These are phyloP conservation scores for Drosophila prosaltans DNA, from an alignment of 1,140 invertebrate genomes.

Conservation along the genomic window DNA sequence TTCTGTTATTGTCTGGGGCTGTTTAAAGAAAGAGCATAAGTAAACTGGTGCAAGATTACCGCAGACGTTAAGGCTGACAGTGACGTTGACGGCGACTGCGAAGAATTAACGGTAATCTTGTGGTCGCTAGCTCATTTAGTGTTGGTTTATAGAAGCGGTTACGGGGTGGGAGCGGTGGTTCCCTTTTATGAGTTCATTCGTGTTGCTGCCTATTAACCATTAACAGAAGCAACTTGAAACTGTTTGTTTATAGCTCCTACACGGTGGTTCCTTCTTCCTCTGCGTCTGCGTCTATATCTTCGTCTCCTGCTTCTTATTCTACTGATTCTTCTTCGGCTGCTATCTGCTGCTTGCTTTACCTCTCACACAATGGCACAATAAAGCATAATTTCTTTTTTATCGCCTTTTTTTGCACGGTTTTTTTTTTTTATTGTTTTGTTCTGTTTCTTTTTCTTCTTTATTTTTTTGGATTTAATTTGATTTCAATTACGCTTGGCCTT, in stretches of 20 bases:
- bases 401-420: conserved; percentile 37
- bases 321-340: conserved; percentile 24
- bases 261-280: conserved; percentile 25
- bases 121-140: conserved; percentile 43
- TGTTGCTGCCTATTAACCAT: conserved; percentile 64
- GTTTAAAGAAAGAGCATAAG: conserved; percentile 36
- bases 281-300: conserved; percentile 16
- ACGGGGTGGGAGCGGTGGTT: conserved; percentile 12
- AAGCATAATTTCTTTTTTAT: conserved; percentile 80
- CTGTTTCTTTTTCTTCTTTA: conserved; percentile 31
- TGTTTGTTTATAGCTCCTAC: conserved; percentile 23
- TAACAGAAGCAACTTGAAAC: conserved; percentile 27
- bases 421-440: conserved; percentile 30
- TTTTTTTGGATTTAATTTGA: conserved; percentile 75
- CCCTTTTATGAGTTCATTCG: conserved; percentile 77
- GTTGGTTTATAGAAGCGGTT: conserved; percentile 19
- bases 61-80: conserved; percentile 27
- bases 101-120: conserved; percentile 70
- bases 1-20: conserved; percentile 23
- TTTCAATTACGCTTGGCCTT: conserved; percentile 74
- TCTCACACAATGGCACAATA: conserved; percentile 70
- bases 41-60: conserved; percentile 49
- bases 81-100: conserved; percentile 27
- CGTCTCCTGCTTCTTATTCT: conserved; percentile 20
- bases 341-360: conserved; percentile 50